Base-by-base conservation (phyloP, 2,888 invertebrate species). In the Stictocephala bisonia region DNA sequence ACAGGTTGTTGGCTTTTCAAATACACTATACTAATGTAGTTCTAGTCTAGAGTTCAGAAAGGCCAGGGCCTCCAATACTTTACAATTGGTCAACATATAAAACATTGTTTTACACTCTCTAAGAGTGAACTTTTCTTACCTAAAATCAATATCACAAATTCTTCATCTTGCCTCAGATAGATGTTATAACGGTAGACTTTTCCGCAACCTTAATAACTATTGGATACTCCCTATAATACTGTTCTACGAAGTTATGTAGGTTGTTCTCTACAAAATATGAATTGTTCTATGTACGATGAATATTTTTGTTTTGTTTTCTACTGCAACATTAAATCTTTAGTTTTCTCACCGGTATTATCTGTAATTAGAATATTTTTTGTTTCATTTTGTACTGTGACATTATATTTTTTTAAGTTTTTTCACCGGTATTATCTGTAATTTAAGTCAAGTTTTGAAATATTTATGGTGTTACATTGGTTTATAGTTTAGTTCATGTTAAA, bases 21-120 rank as follows among this genome's bases (percentile, higher is more conserved):
- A 60, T 60, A 60, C 22, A 9, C 26, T 64, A 44, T 26, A 11
- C 22, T 41, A 41, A 13, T 20, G 9, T 41, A 41, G 7, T 4
- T 18, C 2, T 35, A 40, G 22, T 51, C 51, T 51, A 40, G 64
- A 24, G 41, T 41, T 41, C 64, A 44, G 15, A 35, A 60, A 64
- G 64, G n/a, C n/a, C 64, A 3, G 44, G n/a, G 44, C 24, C 15
- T 27, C 40, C 64, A 4, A n/a, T 26, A 2, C 41, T n/a, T 26
- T 44, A 64, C 44, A 44, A 35, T 64, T 64, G 64, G 64, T 64
- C 64, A 64, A 64, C 41, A 64, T 64, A 44, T 44, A 64, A 64
- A 64, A 64, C 44, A 64, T 64, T 64, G 27, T 64, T 44, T 44
- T 20, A 3, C 64, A 64, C 64, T 41, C 64, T 64, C 64, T 64